Evolutionary conservation across 2,888 invertebrate species (phyloP).

Genomic region (Oscheius sp.): DNA sequence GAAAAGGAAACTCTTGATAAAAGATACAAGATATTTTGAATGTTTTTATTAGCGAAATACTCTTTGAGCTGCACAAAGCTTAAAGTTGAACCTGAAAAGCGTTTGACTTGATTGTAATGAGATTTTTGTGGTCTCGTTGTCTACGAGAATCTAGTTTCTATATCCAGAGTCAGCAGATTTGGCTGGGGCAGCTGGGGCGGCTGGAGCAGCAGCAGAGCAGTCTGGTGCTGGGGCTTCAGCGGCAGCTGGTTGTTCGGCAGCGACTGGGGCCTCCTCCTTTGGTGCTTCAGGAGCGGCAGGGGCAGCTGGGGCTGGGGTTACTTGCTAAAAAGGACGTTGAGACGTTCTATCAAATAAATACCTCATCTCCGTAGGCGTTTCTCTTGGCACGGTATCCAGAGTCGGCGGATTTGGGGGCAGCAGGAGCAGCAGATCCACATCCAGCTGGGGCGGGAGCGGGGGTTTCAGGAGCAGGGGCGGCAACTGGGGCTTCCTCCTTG

Average conservation of each 20-base stretch:
- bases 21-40: too few species aligned
- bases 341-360: too few species aligned
- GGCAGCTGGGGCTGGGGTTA: not conserved
- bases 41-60: too few species aligned
- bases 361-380: slow-evolving; percentile 43
- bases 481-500: not conserved
- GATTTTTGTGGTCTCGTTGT: too few species aligned
- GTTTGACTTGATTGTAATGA: too few species aligned
- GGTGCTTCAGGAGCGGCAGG: not conserved
- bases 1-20: too few species aligned
- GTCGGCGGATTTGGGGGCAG: not conserved
- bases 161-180: too few species aligned
- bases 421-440: slow-evolving; percentile 16
- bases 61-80: too few species aligned
- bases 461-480: slow-evolving; percentile 26
- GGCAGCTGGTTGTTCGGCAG: slow-evolving; percentile 17
- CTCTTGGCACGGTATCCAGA: slow-evolving; percentile 24
- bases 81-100: too few species aligned
- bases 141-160: not conserved
- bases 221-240: slow-evolving; percentile 5
- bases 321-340: too few species aligned
- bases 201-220: slow-evolving; percentile 18
- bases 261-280: not conserved
- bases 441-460: slow-evolving; percentile 14
- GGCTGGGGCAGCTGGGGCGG: slow-evolving; percentile 22